These are phyloP conservation scores for Periophthalmodon schlosseri DNA, from an alignment of 2,113 vertebrate species.

Conservation along the genomic window DNA sequence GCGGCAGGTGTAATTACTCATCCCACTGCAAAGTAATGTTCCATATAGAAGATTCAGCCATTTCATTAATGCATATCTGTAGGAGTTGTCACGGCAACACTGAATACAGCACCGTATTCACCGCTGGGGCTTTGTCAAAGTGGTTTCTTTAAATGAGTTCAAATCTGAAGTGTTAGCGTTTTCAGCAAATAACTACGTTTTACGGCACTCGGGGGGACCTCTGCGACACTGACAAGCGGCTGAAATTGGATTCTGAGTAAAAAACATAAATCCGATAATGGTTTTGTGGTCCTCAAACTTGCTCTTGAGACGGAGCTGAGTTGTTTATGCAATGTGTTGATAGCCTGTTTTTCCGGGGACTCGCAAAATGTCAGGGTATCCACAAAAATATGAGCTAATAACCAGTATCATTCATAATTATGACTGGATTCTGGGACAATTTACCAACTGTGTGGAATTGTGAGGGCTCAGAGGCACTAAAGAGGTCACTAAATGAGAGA, in stretches of 20 bases:
- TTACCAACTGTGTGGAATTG: constrained; percentile 42
- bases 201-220: constrained; percentile 30
- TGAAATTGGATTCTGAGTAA: constrained; percentile 42
- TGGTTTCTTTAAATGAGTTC: constrained; percentile 26
- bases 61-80: constrained; percentile 56
- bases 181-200: constrained; percentile 18
- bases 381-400: constrained; percentile 42
- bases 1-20: constrained; percentile 35
- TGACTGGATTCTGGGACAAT: constrained; percentile 25
- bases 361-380: constrained; percentile 29
- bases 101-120: constrained; percentile 31
- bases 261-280: constrained; percentile 49
- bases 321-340: constrained; percentile 23
- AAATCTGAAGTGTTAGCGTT: constrained; percentile 33
- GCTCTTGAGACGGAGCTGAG: constrained; percentile 11
- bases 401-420: constrained; percentile 52
- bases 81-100: constrained; percentile 39
- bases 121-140: constrained; percentile 34
- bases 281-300: constrained; percentile 20
- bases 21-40: constrained; percentile 31
- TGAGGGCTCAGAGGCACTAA: constrained; percentile 19
- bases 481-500: constrained; percentile 48
- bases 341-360: constrained; percentile 7
- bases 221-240: constrained; percentile 22
- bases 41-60: constrained; percentile 24